Base-by-base conservation (phyloP, 2,113 vertebrate species). In the Passerina amoena region DNA sequence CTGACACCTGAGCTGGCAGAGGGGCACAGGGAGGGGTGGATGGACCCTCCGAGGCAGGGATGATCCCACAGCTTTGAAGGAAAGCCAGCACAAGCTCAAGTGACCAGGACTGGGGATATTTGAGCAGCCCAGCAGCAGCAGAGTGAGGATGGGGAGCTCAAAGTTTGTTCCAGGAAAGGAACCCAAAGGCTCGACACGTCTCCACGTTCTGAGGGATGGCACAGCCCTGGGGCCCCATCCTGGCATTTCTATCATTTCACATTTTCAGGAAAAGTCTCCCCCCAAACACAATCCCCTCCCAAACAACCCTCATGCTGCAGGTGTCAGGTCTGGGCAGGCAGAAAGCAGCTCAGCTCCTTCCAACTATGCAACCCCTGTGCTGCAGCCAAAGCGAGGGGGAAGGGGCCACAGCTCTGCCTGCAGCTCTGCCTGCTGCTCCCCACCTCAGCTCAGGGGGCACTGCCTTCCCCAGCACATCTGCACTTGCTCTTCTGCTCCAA, bases 301-400 rank as follows among this genome's bases (percentile, higher is more conserved):
- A 50, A 40, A 56, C 79, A 83, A 27, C 11, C 31, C 27, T 42
- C 3, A 1, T 60, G 44, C 38, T 0, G 3, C 14, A 8, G 37
- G 37, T 4, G 27, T 92, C 96, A 96, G 79, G 94, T 93, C 92
- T 65, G 63, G 79, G 71, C 92, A 97, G 75, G 96, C 82, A 90
- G 66, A 85, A 54, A 61, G 66, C 68, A 77, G 82, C 88, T 93
- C 78, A 60, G 66, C 65, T 60, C 44, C 70, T 78, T 87, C 66
- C 73, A 88, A 45, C 57, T 14, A 65, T 4, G 14, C 53, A 91
- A 57, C 9, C 18, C 37, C 59, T 40, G 60, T 0, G 0, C 44
- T 1, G 13, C 4, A 5, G 90, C 73, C 61, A 28, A 45, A 60
- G 78, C 0, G 0, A 56, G 66, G 70, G 69, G 78, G 38, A 95